Base-by-base conservation (phyloP, 2,797 vertebrate species). In the Xenentodon cancila region DNA sequence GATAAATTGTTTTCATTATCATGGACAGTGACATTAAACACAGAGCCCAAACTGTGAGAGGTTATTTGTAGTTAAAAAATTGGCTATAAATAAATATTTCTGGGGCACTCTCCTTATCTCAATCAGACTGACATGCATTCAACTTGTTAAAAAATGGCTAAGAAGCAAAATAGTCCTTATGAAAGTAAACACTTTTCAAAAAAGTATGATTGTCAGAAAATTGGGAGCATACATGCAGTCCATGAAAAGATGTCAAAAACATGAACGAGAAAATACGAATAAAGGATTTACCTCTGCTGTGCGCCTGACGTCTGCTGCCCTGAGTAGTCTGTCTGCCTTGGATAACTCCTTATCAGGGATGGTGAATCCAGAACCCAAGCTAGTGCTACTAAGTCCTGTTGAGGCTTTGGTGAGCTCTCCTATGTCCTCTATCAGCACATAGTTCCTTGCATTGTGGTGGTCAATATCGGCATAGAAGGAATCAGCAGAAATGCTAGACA, bases 401-500 rank as follows among this genome's bases (percentile, higher is more conserved):
- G 97, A 93, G 34, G 95, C 94, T 87, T 99, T 99, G 59, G 96
- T 95, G 70, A 99, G 96, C 64, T 99, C 97, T 18, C 96, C 96
- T 81, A 99, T 97, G 84, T 99, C 98, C 81, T 99, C 98, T 65
- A 99, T 95, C 52, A 99, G 85, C 55, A 99, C 95, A 68, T 99
- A 99, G 90, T 97, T 99, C 76, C 96, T 94, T 25, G 96, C 68
- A 56, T 95, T 91, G 52, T 96, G 96, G 73, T 98, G 96, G 62
- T 99, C 98, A 68, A 99, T 95, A 80, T 99, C 98, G 66, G 96
- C 93, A 90, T 98, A 99, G 87, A 98, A 99, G 0, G 98, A 99
- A 85, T 99, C 98, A 45, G 97, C 94, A 69, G 97, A 99, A 87
- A 99, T 96, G 82, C 96, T 99, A 46, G 97, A 99, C 94, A 99